Base-by-base conservation (phyloP, 2,888 invertebrate genomes). In the Catocala nupta region DNA sequence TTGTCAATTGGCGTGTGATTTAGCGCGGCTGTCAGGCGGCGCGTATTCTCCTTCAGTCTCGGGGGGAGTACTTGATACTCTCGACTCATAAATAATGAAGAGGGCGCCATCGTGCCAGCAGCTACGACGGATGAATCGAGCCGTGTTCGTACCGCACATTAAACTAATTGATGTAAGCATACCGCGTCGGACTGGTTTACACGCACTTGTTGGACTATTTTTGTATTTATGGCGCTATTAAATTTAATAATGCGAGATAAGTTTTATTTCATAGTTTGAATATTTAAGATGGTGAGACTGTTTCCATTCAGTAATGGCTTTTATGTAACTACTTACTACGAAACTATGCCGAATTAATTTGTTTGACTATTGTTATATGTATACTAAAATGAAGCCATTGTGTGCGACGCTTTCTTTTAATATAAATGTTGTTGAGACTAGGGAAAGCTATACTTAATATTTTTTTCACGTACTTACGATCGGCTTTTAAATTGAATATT, bases 41-140 rank as follows among this genome's bases (percentile, higher is more conserved):
- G 78, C 73, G 78, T 75, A 86, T 87, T 88, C 84, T 82, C 70
- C 83, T 81, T 87, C 88, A 84, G 73, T 84, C 80, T 68, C 68
- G 60, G 66, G 58, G 70, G 68, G 57, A 75, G 68, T 71, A 70
- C 70, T 81, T 74, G 77, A 76, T 75, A 71, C 75, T 71, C 62
- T 68, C 70, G 43, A 62, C 78, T 82, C 81, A 81, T 85, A 82
- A 83, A 86, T 85, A 85, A 83, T 81, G 75, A 81, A 75, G 73
- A 71, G 68, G 68, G 66, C 68, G 71, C 77, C 75, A 77, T 45
- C 33, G 45, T 63, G 45, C 52, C 51, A 42, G 47, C 42, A 25
- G 64, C 51, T 63, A 47, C 67, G 71, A 70, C 71, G 70, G 64
- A 71, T 75, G 76, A 70, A 77, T 73, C 69, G 75, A 75, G 66